phyloP scores from a whole-genome alignment of 2,113 vertebrate genomes.

The Aphyosemion australe region DNA sequence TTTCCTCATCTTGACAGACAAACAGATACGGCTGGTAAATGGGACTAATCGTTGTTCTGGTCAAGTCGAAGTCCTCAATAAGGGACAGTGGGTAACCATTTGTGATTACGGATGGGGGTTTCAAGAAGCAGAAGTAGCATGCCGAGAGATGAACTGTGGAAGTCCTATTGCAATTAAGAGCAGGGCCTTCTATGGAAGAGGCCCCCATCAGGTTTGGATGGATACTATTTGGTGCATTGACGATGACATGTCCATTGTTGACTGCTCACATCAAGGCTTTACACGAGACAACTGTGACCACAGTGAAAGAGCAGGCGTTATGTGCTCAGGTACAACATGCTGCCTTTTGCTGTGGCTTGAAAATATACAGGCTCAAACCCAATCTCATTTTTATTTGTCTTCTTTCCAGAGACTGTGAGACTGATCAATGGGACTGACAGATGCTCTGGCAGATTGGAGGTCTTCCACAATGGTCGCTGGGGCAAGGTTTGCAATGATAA shows the following conservation, averaged over 20 bases:
- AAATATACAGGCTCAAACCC: neutral
- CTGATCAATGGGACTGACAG: constrained; percentile 53
- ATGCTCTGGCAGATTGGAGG: constrained; percentile 71
- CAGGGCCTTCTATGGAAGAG: constrained; percentile 57
- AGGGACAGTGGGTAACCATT: constrained; percentile 63
- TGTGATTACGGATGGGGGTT: constrained; percentile 73
- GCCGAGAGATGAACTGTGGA: constrained; percentile 65
- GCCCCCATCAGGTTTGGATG: constrained; percentile 52
- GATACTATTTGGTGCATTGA: constrained; percentile 67
- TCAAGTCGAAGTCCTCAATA: constrained; percentile 62
- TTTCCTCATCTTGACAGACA: constrained; percentile 38
- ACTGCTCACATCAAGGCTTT: constrained; percentile 64
- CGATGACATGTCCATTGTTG: constrained; percentile 51
- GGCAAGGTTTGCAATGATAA: constrained; percentile 58
- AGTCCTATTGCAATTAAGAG: constrained; percentile 38
- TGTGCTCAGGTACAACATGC: constrained; percentile 62
- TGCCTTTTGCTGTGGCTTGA: neutral
- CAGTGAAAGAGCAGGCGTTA: constrained; percentile 62
- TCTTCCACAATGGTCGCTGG: constrained; percentile 46
- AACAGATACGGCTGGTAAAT: constrained; percentile 54
- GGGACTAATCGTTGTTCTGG: constrained; percentile 63
- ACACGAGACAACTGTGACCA: constrained; percentile 67
- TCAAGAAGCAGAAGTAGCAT: constrained; percentile 55
- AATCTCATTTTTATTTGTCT: constrained; percentile 4
- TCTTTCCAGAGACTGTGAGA: constrained; percentile 48